phyloP scores from a whole-genome alignment of 2,113 vertebrate species.

The Pyxicephalus adspersus region DNA sequence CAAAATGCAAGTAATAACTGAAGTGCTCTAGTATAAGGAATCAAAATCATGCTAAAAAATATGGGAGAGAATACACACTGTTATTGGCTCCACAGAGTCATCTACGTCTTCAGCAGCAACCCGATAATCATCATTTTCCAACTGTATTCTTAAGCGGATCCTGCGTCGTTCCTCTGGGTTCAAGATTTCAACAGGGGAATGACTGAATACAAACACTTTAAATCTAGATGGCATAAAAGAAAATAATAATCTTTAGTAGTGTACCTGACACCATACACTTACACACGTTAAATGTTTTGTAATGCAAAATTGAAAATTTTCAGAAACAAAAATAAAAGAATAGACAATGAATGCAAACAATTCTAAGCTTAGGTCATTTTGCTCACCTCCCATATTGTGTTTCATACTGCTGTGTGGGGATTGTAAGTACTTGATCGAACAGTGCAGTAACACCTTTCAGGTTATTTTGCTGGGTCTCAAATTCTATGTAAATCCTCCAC shows the following conservation, averaged over 20 bases:
- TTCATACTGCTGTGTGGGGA: conserved; percentile 83
- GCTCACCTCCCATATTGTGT: conserved; percentile 81
- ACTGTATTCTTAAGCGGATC: conserved; percentile 67
- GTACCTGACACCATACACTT: no score
- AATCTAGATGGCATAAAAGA: conserved; percentile 67
- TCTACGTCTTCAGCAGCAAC: conserved; percentile 59
- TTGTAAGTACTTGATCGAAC: conserved; percentile 73
- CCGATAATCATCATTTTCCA: conserved; percentile 60
- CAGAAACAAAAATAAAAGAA: not conserved
- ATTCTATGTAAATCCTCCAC: conserved; percentile 83
- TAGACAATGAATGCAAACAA: not conserved
- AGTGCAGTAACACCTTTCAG: conserved; percentile 70
- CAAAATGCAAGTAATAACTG: no score
- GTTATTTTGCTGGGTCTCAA: conserved; percentile 80
- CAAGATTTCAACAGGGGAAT: conserved; percentile 72
- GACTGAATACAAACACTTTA: conserved; percentile 72
- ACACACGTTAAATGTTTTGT: no score
- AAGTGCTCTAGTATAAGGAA: not conserved
- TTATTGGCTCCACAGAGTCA: not conserved
- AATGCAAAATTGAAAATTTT: not conserved
- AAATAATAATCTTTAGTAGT: not conserved
- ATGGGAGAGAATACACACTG: not conserved
- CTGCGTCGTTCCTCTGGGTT: conserved; percentile 74
- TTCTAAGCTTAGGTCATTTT: not conserved
- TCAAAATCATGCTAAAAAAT: not conserved